Evolutionary conservation across 2,888 invertebrate species (phyloP), one percentile per base, ranked within the genome.

Genomic region (Bedellia somnulentella): DNA sequence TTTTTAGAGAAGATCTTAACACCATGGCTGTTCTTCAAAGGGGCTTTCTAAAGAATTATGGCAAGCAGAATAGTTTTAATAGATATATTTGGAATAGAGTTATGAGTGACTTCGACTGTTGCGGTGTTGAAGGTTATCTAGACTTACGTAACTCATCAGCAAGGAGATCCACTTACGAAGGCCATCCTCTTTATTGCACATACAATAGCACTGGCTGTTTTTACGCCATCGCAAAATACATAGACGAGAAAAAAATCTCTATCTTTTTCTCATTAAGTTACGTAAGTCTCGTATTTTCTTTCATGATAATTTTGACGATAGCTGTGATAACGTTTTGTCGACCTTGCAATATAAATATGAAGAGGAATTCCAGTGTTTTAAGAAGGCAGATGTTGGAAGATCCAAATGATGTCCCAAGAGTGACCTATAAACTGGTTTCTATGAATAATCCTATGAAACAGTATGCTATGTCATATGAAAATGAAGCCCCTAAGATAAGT

Each of bases 81-180:
- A 62, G 66, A 0, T 44, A 47, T 27, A 11, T 62, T 2, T 67
- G 59, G 61, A 44, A 73, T 18, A 51, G 64, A 29, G 26, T 66
- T 2, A 75, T 75, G 73, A 34, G 61, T 3, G 52, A 56, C 4
- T 53, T 62, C 24, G 47, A 68, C 35, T 76, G 75, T 37, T 76
- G 75, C 29, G 75, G 75, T 0, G 60, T 52, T 0, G 42, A 50
- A 0, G 44, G 43, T 14, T 64, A 52, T 30, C 45, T 35, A 29
- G 73, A 76, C 33, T 76, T 75, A 29, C 31, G 41, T 1, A 35
- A 46, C 3, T 56, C 67, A n/a, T n/a, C n/a, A n/a, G n/a, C n/a
- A n/a, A n/a, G n/a, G n/a, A n/a, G n/a, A n/a, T n/a, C n/a, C n/a
- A n/a, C n/a, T n/a, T n/a, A n/a, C 14, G 48, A 35, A 14, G 34